A percentile compares a stretch with the other conserved stretches of the same genome.
Evolutionary conservation across 2,113 vertebrate genomes (phyloP).

Genomic region (Panthera uncia): DNA sequence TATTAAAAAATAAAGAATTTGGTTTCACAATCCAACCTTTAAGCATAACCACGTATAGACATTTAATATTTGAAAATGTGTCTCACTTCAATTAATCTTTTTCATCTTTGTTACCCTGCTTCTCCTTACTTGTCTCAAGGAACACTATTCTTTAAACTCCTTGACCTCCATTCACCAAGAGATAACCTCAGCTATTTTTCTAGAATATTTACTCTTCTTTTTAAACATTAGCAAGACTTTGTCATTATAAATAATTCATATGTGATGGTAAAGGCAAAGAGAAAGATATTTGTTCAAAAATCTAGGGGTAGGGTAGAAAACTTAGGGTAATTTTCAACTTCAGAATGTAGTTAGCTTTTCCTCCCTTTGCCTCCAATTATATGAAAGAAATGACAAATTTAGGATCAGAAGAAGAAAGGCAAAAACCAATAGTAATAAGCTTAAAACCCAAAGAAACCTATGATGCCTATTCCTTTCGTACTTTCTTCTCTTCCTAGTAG

Average conservation of each 20-base stretch:
- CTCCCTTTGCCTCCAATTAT: not conserved
- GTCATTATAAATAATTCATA: not conserved
- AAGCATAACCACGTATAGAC: not conserved
- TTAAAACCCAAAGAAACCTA: not conserved
- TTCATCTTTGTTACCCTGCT: not conserved
- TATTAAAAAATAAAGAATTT: not conserved
- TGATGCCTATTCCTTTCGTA: not conserved
- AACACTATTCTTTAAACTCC: not conserved
- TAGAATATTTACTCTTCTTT: not conserved
- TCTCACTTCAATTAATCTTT: not conserved
- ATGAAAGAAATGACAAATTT: not conserved
- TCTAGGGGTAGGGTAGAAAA: not conserved
- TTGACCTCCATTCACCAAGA: not conserved
- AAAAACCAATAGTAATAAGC: not conserved
- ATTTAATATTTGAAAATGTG: not conserved
- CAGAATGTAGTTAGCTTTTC: not conserved
- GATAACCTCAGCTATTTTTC: not conserved
- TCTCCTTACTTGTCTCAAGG: not conserved
- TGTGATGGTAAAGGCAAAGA: not conserved
- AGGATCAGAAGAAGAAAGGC: not conserved
- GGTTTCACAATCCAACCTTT: not conserved
- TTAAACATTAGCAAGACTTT: not conserved
- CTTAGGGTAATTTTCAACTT: not conserved
- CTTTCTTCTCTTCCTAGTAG: not conserved
- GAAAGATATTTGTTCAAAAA: not conserved